Conservation (phyloP, 2,797 vertebrate species). For the Galagoides demidoff region DNA sequence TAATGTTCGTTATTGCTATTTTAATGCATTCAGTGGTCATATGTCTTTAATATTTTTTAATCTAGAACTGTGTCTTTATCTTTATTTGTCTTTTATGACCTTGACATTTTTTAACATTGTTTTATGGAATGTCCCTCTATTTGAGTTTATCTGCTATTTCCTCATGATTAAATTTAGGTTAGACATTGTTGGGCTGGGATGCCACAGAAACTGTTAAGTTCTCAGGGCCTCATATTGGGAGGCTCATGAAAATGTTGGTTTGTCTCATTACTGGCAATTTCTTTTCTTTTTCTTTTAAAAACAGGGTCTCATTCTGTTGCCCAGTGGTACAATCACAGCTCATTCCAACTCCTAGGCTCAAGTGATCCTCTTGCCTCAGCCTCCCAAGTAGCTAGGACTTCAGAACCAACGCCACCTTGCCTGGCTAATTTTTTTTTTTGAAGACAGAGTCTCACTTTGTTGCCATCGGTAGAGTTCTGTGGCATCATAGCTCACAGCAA, state of each 20-base stretch:
- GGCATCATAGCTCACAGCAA: too few species aligned
- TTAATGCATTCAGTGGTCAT: background rate
- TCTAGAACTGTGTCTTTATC: background rate
- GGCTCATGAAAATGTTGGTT: background rate
- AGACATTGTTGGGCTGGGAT: background rate
- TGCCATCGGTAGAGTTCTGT: too few species aligned
- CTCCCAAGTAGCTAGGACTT: too few species aligned
- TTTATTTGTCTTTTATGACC: conserved; percentile 40
- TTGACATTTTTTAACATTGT: conserved; percentile 28
- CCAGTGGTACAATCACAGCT: too few species aligned
- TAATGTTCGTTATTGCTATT: background rate
- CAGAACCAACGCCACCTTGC: too few species aligned
- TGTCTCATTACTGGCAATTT: background rate
- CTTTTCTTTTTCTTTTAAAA: background rate
- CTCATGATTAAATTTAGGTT: background rate
- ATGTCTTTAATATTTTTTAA: background rate
- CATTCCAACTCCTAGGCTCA: too few species aligned
- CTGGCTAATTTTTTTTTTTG: too few species aligned
- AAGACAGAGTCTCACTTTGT: too few species aligned
- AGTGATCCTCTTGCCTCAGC: too few species aligned
- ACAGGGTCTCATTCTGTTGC: too few species aligned
- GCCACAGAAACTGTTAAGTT: background rate
- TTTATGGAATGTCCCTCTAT: background rate
- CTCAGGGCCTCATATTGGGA: background rate
- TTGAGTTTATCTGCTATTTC: background rate